phyloP scores from a whole-genome alignment of 2,797 vertebrate species.

The Sitta carolinensis region DNA sequence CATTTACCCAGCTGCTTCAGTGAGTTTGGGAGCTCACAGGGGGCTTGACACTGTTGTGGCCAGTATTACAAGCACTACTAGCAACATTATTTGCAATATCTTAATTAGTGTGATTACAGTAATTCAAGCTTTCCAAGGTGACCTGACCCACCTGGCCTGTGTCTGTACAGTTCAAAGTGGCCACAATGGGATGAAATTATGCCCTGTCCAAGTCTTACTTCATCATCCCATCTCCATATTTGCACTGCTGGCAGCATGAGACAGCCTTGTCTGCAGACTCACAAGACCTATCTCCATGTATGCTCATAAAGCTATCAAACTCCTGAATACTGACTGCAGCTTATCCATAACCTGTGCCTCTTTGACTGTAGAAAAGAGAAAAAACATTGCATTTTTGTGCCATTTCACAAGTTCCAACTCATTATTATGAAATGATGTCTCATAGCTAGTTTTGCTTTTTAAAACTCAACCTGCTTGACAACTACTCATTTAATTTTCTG shows the following conservation, averaged over 20 bases:
- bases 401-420: slow-evolving; percentile 22
- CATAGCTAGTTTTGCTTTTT: slow-evolving; percentile 16
- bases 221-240: neutral
- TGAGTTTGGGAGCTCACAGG: neutral
- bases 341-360: neutral
- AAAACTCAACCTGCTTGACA: slow-evolving; percentile 21
- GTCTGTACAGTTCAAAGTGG: neutral
- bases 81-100: neutral
- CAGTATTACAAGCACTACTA: neutral
- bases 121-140: neutral
- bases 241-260: neutral
- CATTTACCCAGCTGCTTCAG: neutral
- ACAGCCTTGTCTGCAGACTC: neutral
- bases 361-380: neutral
- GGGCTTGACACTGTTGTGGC: neutral
- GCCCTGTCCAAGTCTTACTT: neutral
- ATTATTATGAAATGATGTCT: slow-evolving; percentile 42
- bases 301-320: neutral
- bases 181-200: neutral
- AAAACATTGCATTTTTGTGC: neutral
- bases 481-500: neutral
- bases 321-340: neutral
- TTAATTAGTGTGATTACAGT: neutral
- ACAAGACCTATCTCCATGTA: neutral
- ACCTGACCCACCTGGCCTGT: neutral